Percentiles rank a stretch among this genome's conserved stretches.
Evolutionary conservation across 2,113 vertebrate species (phyloP).

Genomic region (human (Homo sapiens)): GRCh38 chr4:125417001-125417500

Average conservation of each 20-base stretch:
- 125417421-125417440: neutral
- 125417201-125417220: neutral
- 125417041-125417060: neutral
- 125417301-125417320: neutral
- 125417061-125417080: neutral
- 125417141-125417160: neutral
- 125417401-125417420: neutral
- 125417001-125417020: neutral
- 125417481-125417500: neutral
- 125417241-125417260: neutral
- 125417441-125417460: neutral
- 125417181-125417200: neutral
- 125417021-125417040: neutral
- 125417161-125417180: neutral
- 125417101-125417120: neutral
- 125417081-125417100: neutral
- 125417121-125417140: neutral
- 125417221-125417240: neutral
- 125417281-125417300: neutral
- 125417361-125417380: neutral
- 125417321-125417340: neutral
- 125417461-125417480: neutral
- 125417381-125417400: accelerated
- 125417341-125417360: too few species aligned
- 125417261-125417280: neutral